These are phyloP conservation scores for Microplitis deprimator DNA, from an alignment of 2,888 invertebrate genomes.

Conservation along the genomic window DNA sequence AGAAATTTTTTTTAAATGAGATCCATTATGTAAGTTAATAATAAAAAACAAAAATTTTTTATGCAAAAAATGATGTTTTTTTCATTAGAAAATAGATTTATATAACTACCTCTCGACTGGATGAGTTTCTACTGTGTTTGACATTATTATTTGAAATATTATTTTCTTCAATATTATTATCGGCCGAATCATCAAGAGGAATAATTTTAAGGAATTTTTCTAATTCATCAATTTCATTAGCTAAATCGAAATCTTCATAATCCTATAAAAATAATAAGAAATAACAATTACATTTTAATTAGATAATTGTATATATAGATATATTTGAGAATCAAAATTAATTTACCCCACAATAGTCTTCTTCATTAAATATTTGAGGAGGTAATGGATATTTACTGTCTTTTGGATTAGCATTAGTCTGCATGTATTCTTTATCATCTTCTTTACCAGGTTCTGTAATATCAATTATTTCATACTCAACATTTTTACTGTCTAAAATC, in stretches of 20 bases:
- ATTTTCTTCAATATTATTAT: constrained; percentile 65
- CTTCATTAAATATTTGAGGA: constrained; percentile 95
- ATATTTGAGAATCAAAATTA: constrained; percentile 2
- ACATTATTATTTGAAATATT: constrained; percentile 57
- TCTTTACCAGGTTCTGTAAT: constrained; percentile 95
- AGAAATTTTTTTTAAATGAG: constrained; percentile 43
- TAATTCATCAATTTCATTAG: constrained; percentile 91
- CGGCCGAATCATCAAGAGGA: constrained; percentile 74
- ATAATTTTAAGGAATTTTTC: constrained; percentile 86
- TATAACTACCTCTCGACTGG: constrained; percentile 69
- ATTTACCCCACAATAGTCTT: constrained; percentile 92
- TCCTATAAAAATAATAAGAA: constrained; percentile 76
- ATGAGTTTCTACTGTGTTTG: constrained; percentile 68
- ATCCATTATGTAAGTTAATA: background rate
- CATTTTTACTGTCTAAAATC: constrained; percentile 92
- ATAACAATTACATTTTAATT: background rate
- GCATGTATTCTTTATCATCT: constrained; percentile 92
- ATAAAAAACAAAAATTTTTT: background rate
- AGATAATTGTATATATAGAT: too few species aligned
- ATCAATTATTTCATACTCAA: constrained; percentile 92
- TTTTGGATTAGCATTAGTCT: constrained; percentile 84
- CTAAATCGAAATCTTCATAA: constrained; percentile 92
- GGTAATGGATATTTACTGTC: constrained; percentile 88
- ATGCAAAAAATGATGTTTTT: background rate
- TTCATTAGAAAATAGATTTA: constrained; percentile 5